Percentiles rank a stretch among this genome's conserved stretches.
These are phyloP conservation scores for Pan troglodytes DNA, from an alignment of 2,113 vertebrate species.

Conservation along the genomic window NHGRI_mPanTro3-v2.1_pri NC_072398.2:86407501-86408000, in stretches of 20 bases:
- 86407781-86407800: too few species aligned
- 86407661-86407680: background rate
- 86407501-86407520: background rate
- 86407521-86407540: background rate
- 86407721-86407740: background rate
- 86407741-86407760: accelerated
- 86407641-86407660: background rate
- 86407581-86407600: background rate
- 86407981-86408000: background rate
- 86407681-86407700: background rate
- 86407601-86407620: background rate
- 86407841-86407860: background rate
- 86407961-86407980: background rate
- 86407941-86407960: too few species aligned
- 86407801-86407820: too few species aligned
- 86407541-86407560: background rate
- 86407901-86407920: background rate
- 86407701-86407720: background rate
- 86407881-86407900: background rate
- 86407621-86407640: background rate
- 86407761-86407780: background rate
- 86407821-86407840: too few species aligned
- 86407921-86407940: background rate
- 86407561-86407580: background rate
- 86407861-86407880: background rate